Percentiles rank a stretch among this genome's conserved stretches.
phyloP scores from a whole-genome alignment of 2,888 invertebrate genomes.

The Dorcus hopei region DNA sequence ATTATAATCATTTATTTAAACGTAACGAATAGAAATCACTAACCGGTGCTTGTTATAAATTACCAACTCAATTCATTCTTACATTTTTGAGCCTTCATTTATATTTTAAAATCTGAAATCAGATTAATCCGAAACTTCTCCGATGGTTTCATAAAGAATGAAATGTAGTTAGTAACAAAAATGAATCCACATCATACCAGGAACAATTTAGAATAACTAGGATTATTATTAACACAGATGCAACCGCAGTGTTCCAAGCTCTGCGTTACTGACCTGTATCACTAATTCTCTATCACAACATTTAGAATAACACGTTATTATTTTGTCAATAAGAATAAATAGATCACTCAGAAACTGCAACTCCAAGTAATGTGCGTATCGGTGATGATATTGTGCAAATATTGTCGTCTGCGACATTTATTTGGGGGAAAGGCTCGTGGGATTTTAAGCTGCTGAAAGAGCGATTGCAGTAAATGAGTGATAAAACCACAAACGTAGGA shows the following conservation, averaged over 20 bases:
- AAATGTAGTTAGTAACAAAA: background rate
- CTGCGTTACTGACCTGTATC: constrained; percentile 20
- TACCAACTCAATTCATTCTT: no score
- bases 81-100: no score
- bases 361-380: background rate
- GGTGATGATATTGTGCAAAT: no score
- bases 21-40: background rate
- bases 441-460: no score
- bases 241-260: background rate
- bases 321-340: background rate
- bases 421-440: no score
- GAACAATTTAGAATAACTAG: background rate
- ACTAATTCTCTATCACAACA: constrained; percentile 39
- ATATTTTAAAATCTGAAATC: no score
- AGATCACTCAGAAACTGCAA: constrained; percentile 4
- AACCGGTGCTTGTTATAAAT: background rate
- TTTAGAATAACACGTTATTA: constrained; percentile 33
- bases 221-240: background rate
- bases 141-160: no score
- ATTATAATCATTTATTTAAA: background rate
- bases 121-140: no score
- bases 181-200: background rate
- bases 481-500: no score
- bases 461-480: no score
- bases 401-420: no score